Evolutionary conservation across 2,888 invertebrate species (phyloP), one percentile per base, ranked within the genome.

Genomic region (Atrina japonica): DNA sequence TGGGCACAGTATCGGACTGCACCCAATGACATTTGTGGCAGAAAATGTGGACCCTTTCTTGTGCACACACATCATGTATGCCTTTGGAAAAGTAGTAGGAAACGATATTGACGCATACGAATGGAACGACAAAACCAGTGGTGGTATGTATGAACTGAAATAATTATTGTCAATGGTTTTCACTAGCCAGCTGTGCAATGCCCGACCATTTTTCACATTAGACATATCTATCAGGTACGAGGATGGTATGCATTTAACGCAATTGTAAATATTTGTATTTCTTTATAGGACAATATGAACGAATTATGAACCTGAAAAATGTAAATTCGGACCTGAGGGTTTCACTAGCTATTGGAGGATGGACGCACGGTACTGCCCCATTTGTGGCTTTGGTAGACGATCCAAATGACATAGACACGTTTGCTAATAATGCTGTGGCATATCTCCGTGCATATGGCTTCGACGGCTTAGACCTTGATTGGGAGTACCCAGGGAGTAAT

Each of bases 1-100:
- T 99, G 98, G 98, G 97, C 98, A 0, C 98, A 98, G 90, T 99
- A 99, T 91, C 93, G 98, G 70, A 94, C 94, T 11, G 97, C 96
- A 90, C 91, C n/a, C 94, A 68, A 97, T 96, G 66, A 97, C 97
- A 92, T 98, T 96, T 91, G 89, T 94, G 50, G 98, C 98, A 0
- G 97, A 97, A 91, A 96, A 98, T 89, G 97, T 98, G 82, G 95
- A 96, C 66, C 95, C 97, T 0, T 95, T 96, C 89, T 93, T 98
- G 35, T 98, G 98, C 91, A 98, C 98, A 0, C 98, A 99, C 92
- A 92, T 98, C 82, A 96, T 99, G 86, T 98, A 96, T 91, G 96
- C 98, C 18, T 99, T 99, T 91, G 98, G 97, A 1, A 97, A 97
- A 97, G 92, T 99, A 91, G 97, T 97, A 91, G 97, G 97, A 88